A percentile compares a stretch with the other conserved stretches of the same genome.
Conservation (phyloP, 2,888 invertebrate species). For the Uloborus plumipes region DNA sequence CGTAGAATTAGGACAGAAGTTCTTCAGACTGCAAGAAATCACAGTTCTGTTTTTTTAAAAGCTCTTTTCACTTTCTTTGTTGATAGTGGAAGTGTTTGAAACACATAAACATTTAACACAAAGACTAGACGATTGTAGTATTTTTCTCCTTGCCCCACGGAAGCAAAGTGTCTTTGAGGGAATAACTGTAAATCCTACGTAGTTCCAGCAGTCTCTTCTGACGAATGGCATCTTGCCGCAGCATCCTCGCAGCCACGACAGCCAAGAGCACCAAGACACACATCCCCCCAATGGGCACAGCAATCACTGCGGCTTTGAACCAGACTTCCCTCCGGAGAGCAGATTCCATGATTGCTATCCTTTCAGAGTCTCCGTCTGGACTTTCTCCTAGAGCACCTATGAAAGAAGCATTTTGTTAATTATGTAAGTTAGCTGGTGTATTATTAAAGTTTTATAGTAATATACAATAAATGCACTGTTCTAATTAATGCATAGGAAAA, state of each 20-base stretch:
- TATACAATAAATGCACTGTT: too few relatives aligned
- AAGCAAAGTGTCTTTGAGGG: slow-evolving; percentile 20
- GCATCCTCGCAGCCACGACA: slow-evolving; percentile 80
- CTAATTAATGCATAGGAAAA: background rate
- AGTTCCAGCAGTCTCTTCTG: slow-evolving; percentile 66
- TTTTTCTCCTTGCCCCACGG: slow-evolving; percentile 42
- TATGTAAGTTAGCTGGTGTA: background rate
- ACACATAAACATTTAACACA: background rate
- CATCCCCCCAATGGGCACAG: slow-evolving; percentile 87
- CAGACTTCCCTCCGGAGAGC: slow-evolving; percentile 76
- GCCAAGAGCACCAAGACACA: slow-evolving; percentile 84
- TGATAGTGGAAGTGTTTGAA: too few relatives aligned
- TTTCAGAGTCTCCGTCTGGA: background rate
- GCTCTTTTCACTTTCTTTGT: too few relatives aligned
- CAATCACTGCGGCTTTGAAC: slow-evolving; percentile 89
- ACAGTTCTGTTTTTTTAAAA: too few relatives aligned
- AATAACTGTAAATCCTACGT: slow-evolving; percentile 45
- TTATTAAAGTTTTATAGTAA: background rate
- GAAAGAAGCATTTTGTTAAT: background rate
- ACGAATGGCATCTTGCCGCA: slow-evolving; percentile 73
- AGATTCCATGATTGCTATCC: slow-evolving; percentile 29
- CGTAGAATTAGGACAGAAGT: slow-evolving; percentile 4
- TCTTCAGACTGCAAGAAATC: too few relatives aligned
- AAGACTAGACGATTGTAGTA: slow-evolving; percentile 58
- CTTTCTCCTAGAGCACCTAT: slow-evolving; percentile 27